Conservation (phyloP, 2,888 invertebrate species). For the Caradrina clavipalpis region DNA sequence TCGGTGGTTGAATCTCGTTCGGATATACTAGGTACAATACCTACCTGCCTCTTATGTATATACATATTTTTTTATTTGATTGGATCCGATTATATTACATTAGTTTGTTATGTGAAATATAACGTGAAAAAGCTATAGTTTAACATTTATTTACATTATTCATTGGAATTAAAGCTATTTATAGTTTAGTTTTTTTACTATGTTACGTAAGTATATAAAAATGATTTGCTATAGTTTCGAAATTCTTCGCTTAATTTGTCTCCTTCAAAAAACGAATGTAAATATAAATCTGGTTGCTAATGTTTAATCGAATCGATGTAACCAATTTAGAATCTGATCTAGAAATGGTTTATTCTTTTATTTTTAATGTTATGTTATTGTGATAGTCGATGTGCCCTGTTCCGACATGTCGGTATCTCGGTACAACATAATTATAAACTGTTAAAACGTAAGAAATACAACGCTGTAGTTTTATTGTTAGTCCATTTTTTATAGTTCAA, state of each 20-base stretch:
- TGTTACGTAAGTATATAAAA: slow-evolving; percentile 28
- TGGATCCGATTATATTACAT: slow-evolving; percentile 27
- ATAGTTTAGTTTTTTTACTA: slow-evolving; percentile 29
- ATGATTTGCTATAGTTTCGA: slow-evolving; percentile 11
- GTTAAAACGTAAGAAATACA: slow-evolving; percentile 54
- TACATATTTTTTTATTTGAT: slow-evolving; percentile 10
- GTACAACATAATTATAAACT: slow-evolving; percentile 26
- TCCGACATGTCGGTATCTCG: slow-evolving; percentile 21
- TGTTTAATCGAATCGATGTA: slow-evolving; percentile 33
- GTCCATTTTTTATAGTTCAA: not conserved
- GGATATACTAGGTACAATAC: slow-evolving; percentile 2
- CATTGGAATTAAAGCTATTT: slow-evolving; percentile 25
- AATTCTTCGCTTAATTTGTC: slow-evolving; percentile 43
- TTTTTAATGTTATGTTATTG: slow-evolving; percentile 46
- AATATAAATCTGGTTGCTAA: slow-evolving; percentile 39
- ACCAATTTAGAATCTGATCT: slow-evolving; percentile 11
- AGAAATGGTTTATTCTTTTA: slow-evolving; percentile 23
- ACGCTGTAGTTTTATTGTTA: slow-evolving; percentile 46
- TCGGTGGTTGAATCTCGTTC: slow-evolving; percentile 54
- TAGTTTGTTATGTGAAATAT: slow-evolving; percentile 39
- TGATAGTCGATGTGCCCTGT: slow-evolving; percentile 40
- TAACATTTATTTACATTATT: slow-evolving; percentile 29
- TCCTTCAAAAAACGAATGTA: slow-evolving; percentile 24
- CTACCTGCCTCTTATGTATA: not conserved
- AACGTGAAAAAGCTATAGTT: slow-evolving; percentile 23